phyloP scores from a whole-genome alignment of 2,113 vertebrate genomes.

The Synodontis membranacea region DNA sequence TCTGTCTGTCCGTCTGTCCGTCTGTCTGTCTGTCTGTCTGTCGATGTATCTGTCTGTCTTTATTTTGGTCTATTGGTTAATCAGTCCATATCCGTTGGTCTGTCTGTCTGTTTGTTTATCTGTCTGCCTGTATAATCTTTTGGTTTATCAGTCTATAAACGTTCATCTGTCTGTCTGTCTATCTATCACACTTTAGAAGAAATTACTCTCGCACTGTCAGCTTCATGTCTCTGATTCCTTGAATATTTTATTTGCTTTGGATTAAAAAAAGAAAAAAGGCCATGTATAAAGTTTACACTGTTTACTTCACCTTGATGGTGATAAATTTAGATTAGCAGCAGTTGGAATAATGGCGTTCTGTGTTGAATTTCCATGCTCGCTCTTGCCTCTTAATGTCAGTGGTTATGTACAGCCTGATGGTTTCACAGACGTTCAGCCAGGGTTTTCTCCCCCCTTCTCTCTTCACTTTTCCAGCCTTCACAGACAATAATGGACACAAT shows the following conservation, averaged over 20 bases:
- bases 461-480: neutral
- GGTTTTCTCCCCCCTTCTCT: neutral
- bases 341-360: slow-evolving; percentile 13
- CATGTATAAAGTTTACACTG: neutral
- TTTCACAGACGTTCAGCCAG: neutral
- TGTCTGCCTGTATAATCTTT: neutral
- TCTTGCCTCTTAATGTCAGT: neutral
- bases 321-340: slow-evolving; percentile 10
- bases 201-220: neutral
- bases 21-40: neutral
- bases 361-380: slow-evolving; percentile 16
- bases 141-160: neutral
- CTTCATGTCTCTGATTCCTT: neutral
- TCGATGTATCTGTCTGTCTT: neutral
- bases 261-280: slow-evolving; percentile 1
- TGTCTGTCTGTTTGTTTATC: neutral
- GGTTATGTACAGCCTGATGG: neutral
- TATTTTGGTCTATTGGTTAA: neutral
- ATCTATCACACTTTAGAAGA: neutral
- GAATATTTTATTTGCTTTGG: neutral
- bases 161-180: neutral
- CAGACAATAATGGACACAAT: slow-evolving; percentile 16
- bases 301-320: neutral
- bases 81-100: neutral
- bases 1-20: neutral